Evolutionary conservation across 2,888 invertebrate genomes (phyloP).

Genomic region (Suillia variegata): DNA sequence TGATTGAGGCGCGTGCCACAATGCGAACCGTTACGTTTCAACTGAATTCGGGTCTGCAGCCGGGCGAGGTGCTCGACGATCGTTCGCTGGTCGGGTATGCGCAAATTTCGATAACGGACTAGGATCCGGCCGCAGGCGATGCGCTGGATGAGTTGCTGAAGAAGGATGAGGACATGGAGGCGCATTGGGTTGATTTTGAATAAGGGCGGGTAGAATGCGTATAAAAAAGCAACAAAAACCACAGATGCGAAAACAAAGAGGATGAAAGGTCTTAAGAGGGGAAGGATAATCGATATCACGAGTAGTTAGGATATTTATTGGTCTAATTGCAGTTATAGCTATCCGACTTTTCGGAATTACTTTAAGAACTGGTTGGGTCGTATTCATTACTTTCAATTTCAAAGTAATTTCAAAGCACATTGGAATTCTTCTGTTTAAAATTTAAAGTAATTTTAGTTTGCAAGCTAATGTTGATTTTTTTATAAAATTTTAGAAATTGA

Average conservation of each 20-base stretch:
- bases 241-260: too few relatives aligned
- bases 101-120: constrained; percentile 94
- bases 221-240: constrained; percentile 22
- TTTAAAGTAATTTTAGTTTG: too few relatives aligned
- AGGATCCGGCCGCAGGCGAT: constrained; percentile 47
- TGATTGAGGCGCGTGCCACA: constrained; percentile 75
- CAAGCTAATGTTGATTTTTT: too few relatives aligned
- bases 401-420: too few relatives aligned
- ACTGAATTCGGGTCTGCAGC: constrained; percentile 73
- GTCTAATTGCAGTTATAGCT: not conserved
- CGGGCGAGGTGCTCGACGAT: constrained; percentile 88
- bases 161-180: not conserved
- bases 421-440: too few relatives aligned
- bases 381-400: too few relatives aligned
- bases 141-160: constrained; percentile 23
- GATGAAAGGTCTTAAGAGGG: not conserved
- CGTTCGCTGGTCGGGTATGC: constrained; percentile 95
- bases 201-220: not conserved
- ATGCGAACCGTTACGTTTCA: constrained; percentile 85
- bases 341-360: too few relatives aligned
- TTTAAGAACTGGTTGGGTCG: too few relatives aligned
- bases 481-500: too few relatives aligned
- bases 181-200: not conserved
- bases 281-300: not conserved
- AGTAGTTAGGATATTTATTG: not conserved